Base-by-base conservation (phyloP, 2,888 invertebrate genomes). In the Drosophila conformis region DNA sequence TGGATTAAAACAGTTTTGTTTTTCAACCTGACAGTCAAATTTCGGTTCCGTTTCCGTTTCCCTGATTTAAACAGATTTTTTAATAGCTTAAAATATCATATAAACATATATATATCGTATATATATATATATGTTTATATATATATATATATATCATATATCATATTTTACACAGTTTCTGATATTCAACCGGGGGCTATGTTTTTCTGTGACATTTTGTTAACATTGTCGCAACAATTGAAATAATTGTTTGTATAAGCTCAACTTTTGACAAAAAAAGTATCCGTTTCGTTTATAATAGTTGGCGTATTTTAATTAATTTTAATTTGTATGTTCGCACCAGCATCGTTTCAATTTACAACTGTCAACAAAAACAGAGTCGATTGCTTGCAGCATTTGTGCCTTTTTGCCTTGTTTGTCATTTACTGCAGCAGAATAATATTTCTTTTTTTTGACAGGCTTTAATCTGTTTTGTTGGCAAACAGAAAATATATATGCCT, bases 271-370 rank as follows among this genome's bases (percentile, higher is more conserved):
- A 21, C 8, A 38, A 69, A 27, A 38, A 56, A 33, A 33, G 33
- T 29, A 54, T 38, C 18, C 38, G 25, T 36, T 54, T 48, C 31
- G 18, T 21, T 31, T 40, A 33, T 21, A 42, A 59, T 6, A 51
- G 6, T 40, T 69, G 70, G 38, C 49, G 69, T n/a, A 51, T 57
- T 57, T 68, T 40, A 69, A 69, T 69, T 68, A 57, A 70, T 52
- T 70, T 70, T 33, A 46, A 76, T 63, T 76, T 54, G 40, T 18
- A 42, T 46, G 35, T 56, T 49, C 35, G 56, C 46, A 60, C 56
- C 46, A 52, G 46, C 11, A 36, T 76, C 51, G 60, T 57, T 73
- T 73, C 77, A 53, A 76, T 73, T 73, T 73, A 25, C 76, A 42
- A 70, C 36, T 70, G 77, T 76, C 73, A 70, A 57, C 61, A 60